phyloP scores from a whole-genome alignment of 2,797 vertebrate species.

The Cirrhinus mrigala region DNA sequence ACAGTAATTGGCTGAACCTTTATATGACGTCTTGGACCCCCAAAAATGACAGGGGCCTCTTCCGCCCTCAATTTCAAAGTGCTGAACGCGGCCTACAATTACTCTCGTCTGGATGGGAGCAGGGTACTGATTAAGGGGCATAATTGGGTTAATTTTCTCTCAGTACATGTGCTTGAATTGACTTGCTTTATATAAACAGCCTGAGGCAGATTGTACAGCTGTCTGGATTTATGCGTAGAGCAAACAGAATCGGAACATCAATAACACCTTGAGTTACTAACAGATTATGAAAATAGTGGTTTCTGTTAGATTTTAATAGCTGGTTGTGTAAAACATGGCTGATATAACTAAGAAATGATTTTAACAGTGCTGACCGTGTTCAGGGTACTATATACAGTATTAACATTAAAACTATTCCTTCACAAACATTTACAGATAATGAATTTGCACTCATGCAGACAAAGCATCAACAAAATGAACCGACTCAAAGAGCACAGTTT shows the following conservation, averaged over 20 bases:
- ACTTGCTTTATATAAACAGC: constrained; percentile 55
- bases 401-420: not conserved
- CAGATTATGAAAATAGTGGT: not conserved
- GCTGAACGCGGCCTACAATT: constrained; percentile 61
- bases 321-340: not conserved
- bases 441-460: constrained; percentile 14
- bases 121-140: constrained; percentile 68
- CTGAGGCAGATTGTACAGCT: constrained; percentile 42
- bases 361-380: not conserved
- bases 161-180: constrained; percentile 62
- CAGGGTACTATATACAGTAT: not conserved
- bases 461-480: constrained; percentile 38
- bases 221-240: constrained; percentile 10
- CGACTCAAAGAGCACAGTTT: constrained; percentile 20
- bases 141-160: constrained; percentile 69
- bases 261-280: constrained; percentile 2
- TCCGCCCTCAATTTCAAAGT: constrained; percentile 59
- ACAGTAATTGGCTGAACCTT: constrained; percentile 63
- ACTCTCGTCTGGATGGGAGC: constrained; percentile 57
- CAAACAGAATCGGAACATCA: constrained; percentile 6
- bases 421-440: not conserved
- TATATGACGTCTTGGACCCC: constrained; percentile 52
- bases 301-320: not conserved
- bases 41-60: constrained; percentile 58
- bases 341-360: not conserved